These are phyloP conservation scores for Cataglyphis livida DNA, from an alignment of 2,888 invertebrate species.

Conservation along the genomic window DNA sequence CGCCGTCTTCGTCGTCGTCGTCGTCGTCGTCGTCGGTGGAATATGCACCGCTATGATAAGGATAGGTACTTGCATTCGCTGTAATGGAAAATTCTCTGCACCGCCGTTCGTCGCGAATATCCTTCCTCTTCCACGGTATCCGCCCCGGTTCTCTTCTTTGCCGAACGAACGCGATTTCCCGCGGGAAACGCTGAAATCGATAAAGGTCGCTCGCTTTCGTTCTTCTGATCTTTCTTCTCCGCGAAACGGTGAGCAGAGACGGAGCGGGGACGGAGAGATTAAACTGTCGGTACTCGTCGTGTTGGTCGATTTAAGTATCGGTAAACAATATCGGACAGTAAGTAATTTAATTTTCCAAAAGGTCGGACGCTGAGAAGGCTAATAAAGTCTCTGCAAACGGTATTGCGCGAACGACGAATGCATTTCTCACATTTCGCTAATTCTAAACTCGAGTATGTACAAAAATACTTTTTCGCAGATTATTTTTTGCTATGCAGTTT, in stretches of 20 bases:
- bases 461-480: background rate
- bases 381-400: slow-evolving; percentile 22
- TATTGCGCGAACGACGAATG: slow-evolving; percentile 21
- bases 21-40: slow-evolving; percentile 58
- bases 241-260: background rate
- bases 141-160: slow-evolving; percentile 31
- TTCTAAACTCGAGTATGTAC: background rate
- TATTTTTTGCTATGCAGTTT: background rate
- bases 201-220: slow-evolving; percentile 58
- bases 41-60: slow-evolving; percentile 77
- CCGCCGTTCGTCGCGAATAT: slow-evolving; percentile 38
- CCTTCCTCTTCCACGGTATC: slow-evolving; percentile 30
- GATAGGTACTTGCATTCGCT: slow-evolving; percentile 68
- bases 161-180: slow-evolving; percentile 70
- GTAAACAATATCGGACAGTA: slow-evolving; percentile 56
- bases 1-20: slow-evolving; percentile 33
- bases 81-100: slow-evolving; percentile 76
- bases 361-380: slow-evolving; percentile 25
- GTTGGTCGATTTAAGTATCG: slow-evolving; percentile 43
- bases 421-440: background rate
- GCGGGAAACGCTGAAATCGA: slow-evolving; percentile 66
- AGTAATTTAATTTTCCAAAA: slow-evolving; percentile 50
- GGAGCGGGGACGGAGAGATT: slow-evolving; percentile 53
- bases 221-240: slow-evolving; percentile 45
- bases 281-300: slow-evolving; percentile 60